Percentiles rank a stretch among this genome's conserved stretches.
Conservation (phyloP, 37 sponge, comb jelly and placozoan genomes). For the Mnemiopsis leidyi region DNA sequence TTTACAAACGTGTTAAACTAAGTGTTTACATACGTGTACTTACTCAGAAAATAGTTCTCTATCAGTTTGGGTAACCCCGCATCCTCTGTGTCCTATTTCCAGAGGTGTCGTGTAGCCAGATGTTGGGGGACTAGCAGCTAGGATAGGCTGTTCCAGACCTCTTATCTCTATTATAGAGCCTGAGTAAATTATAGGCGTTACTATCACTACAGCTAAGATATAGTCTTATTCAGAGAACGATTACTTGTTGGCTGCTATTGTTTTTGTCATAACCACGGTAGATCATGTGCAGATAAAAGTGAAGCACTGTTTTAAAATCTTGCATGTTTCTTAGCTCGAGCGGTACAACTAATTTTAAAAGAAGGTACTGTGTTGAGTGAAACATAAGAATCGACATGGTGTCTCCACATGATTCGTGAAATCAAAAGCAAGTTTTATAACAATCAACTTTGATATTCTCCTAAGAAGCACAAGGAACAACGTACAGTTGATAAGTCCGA, state of each 20-base stretch:
- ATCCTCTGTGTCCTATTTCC: constrained; percentile 17
- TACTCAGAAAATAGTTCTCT: neutral
- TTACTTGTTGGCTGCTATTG: neutral
- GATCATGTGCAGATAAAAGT: neutral
- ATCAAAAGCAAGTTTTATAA: too few species aligned
- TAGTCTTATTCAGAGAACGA: too few species aligned
- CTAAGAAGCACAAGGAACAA: neutral
- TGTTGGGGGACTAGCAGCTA: neutral
- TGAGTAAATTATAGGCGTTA: neutral
- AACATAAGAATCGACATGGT: too few species aligned
- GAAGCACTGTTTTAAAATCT: neutral
- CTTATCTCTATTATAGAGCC: neutral
- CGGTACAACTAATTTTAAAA: too few species aligned
- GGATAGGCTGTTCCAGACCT: neutral
- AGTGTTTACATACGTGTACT: too few species aligned
- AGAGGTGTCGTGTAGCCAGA: neutral
- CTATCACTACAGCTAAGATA: neutral
- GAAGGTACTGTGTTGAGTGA: too few species aligned
- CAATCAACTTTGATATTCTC: too few species aligned
- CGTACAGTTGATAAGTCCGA: neutral
- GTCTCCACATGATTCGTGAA: too few species aligned
- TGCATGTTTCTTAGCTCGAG: too few species aligned
- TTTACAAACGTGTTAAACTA: too few species aligned
- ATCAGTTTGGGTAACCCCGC: constrained; percentile 10
- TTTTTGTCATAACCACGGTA: neutral